Evolutionary conservation across 2,797 vertebrate species (phyloP).

Genomic region (Manis crassicaudata): DNA sequence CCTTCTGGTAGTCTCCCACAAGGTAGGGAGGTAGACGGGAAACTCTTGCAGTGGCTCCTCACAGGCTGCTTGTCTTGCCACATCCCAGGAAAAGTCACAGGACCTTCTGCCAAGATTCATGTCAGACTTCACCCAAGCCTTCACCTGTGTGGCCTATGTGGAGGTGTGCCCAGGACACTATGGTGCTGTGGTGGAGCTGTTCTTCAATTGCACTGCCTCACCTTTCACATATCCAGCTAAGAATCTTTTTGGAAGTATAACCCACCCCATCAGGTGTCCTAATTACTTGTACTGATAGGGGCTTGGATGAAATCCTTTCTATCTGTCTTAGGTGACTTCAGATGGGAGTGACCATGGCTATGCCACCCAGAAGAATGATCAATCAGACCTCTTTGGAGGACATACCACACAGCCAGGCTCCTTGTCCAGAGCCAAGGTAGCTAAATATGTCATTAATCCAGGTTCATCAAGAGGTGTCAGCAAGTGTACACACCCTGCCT

Average conservation of each 20-base stretch:
- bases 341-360: not conserved
- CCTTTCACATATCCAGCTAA: not conserved
- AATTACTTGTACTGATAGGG: not conserved
- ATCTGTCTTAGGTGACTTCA: not conserved
- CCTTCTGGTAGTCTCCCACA: not conserved
- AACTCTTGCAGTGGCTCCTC: not conserved
- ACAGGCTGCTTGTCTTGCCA: not conserved
- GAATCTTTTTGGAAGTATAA: not conserved
- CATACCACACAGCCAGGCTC: not conserved
- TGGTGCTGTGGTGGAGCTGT: not conserved
- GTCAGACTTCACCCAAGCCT: not conserved
- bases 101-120: not conserved
- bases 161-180: not conserved
- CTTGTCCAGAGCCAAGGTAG: not conserved
- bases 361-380: not conserved
- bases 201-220: not conserved
- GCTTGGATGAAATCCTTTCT: not conserved
- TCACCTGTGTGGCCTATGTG: not conserved
- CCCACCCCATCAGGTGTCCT: not conserved
- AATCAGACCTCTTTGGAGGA: not conserved
- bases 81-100: not conserved
- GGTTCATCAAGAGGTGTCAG: not conserved
- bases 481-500: not conserved
- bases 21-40: not conserved
- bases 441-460: not conserved